phyloP scores from a whole-genome alignment of 2,797 vertebrate species.

The Telmatherina bonti region DNA sequence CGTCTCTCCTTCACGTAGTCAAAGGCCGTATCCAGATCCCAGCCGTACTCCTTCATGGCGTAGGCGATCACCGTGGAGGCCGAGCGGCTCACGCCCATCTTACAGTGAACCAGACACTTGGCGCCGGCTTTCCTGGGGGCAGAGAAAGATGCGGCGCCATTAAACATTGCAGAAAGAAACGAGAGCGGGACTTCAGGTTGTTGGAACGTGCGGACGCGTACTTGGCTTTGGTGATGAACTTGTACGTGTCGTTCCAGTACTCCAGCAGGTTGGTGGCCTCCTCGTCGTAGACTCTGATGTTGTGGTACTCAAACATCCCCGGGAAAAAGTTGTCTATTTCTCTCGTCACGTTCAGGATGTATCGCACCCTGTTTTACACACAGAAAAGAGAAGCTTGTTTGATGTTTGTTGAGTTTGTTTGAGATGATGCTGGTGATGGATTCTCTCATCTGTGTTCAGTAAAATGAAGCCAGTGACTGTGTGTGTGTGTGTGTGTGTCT shows the following conservation, averaged over 20 bases:
- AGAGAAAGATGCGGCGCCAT: neutral
- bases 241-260: slow-evolving; percentile 98
- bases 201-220: slow-evolving; percentile 57
- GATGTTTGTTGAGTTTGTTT: neutral
- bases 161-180: neutral
- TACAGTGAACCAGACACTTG: slow-evolving; percentile 98
- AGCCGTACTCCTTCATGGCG: slow-evolving; percentile 98
- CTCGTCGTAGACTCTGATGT: slow-evolving; percentile 96
- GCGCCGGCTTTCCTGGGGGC: slow-evolving; percentile 90
- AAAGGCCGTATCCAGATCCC: slow-evolving; percentile 94
- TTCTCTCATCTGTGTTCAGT: neutral
- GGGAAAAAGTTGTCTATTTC: slow-evolving; percentile 99
- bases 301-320: slow-evolving; percentile 95
- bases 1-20: slow-evolving; percentile 95
- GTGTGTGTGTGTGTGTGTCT: neutral
- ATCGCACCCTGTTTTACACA: slow-evolving; percentile 84
- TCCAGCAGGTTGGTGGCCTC: slow-evolving; percentile 97
- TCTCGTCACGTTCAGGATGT: slow-evolving; percentile 96
- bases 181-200: neutral
- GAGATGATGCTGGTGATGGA: neutral
- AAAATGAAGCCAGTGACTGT: neutral
- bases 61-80: slow-evolving; percentile 98
- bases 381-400: neutral
- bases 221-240: slow-evolving; percentile 99
- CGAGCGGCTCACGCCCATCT: slow-evolving; percentile 98